Base-by-base conservation (phyloP, 2,888 invertebrate species). In the Protodeltote pygarga region DNA sequence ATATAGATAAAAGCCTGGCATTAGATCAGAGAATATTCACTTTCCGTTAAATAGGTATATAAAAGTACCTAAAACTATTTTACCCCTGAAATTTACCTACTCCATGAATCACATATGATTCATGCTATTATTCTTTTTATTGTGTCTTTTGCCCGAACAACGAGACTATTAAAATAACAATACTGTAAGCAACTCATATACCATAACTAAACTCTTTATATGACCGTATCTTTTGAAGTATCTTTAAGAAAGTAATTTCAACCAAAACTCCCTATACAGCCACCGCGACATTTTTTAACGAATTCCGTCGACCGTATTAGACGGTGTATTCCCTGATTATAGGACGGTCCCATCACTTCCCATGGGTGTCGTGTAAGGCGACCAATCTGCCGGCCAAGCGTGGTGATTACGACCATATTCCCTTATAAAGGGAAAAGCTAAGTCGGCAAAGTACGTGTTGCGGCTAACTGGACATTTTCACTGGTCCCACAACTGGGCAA, bases 301-400 rank as follows among this genome's bases (percentile, higher is more conserved):
- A 51, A 61, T 48, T 58, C 47, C 21, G 24, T 44, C 40, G 38
- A 31, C 34, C 21, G 23, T 46, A 33, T 48, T 40, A 21, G 24
- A 35, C 31, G 6, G 24, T 32, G 33, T 45, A 21, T 45, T 39
- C 21, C 15, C 35, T 47, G 46, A 62, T 49, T 45, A 52, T 45
- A 10, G 37, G 9, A 9, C 37, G 24, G 23, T 17, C 33, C 32
- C 47, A 40, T 25, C 5, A n/a, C 23, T 14, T 31, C 65, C 48
- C 65, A 42, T 25, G 66, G 49, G 65, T 6, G 34, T 59, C 54
- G 45, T 65, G 55, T 42, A 52, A 19, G 33, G 28, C 24, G 41
- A 39, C 51, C 62, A 52, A 62, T 62, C 37, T 32, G 24, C 31
- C 15, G 39, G 35, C 27, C 42, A 27, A n/a, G 29, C 32, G 15